Percentiles rank a stretch among this genome's conserved stretches.
Evolutionary conservation across 2,888 invertebrate genomes (phyloP).

Genomic region (Epinotia brunnichana): DNA sequence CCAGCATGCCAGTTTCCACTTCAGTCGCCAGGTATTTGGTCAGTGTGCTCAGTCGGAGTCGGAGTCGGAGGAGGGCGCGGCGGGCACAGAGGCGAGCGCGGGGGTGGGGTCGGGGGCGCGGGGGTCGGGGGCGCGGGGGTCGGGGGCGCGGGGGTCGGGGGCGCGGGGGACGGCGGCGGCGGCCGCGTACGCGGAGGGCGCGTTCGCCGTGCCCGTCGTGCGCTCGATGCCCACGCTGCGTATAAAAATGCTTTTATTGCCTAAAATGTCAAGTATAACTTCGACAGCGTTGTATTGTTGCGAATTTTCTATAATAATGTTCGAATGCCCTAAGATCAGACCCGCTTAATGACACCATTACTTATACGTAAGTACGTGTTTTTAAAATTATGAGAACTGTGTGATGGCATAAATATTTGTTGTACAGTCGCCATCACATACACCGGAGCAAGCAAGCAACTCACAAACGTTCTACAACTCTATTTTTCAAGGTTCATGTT

Average conservation of each 20-base stretch:
- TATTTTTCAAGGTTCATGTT: too few species aligned
- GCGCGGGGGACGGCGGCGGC: conserved; percentile 51
- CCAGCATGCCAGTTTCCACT: background rate
- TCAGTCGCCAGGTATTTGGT: background rate
- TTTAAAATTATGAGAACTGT: too few species aligned
- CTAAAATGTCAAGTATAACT: too few species aligned
- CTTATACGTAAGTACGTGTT: too few species aligned
- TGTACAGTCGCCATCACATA: too few species aligned
- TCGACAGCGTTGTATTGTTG: too few species aligned
- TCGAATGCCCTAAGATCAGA: too few species aligned
- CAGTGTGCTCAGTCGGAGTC: conserved; percentile 65
- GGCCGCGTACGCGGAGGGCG: conserved; percentile 66
- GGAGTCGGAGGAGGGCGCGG: conserved; percentile 74
- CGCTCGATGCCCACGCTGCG: conserved; percentile 93
- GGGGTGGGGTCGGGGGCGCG: conserved; percentile 52
- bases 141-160: conserved; percentile 50
- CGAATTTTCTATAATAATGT: too few species aligned
- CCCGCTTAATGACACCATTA: too few species aligned
- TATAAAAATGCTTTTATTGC: background rate
- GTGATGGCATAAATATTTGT: too few species aligned
- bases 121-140: conserved; percentile 52
- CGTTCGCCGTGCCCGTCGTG: conserved; percentile 79
- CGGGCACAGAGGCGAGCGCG: conserved; percentile 45
- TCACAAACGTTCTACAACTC: too few species aligned
- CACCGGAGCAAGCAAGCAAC: too few species aligned